Conservation (phyloP, 2,888 invertebrate genomes). For the Cantharis rufa region DNA sequence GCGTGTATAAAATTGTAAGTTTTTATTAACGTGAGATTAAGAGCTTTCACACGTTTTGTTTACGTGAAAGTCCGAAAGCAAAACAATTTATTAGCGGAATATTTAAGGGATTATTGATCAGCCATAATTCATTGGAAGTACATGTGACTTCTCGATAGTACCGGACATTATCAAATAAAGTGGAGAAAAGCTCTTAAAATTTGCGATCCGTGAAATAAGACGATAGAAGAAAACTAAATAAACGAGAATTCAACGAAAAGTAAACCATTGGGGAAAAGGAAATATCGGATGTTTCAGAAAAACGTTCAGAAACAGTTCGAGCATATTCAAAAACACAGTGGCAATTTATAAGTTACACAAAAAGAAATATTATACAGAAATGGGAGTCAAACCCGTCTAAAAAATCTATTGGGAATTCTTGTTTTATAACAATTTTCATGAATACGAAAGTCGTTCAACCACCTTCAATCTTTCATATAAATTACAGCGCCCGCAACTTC, state of each 20-base stretch:
- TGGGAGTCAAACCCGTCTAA: conserved; percentile 5
- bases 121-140: conserved; percentile 11
- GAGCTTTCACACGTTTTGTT: conserved; percentile 24
- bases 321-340: conserved; percentile 24
- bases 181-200: conserved; percentile 43
- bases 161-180: conserved; percentile 28
- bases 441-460: not conserved
- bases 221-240: conserved; percentile 49
- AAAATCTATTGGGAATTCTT: conserved; percentile 5
- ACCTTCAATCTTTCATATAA: not conserved
- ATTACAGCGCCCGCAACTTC: not conserved
- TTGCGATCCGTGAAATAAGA: conserved; percentile 55
- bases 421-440: conserved; percentile 2
- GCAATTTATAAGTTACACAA: conserved; percentile 28
- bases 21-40: conserved; percentile 26
- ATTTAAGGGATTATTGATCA: not conserved
- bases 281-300: conserved; percentile 27
- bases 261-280: conserved; percentile 33
- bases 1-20: conserved; percentile 27
- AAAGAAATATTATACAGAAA: conserved; percentile 13
- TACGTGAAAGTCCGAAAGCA: conserved; percentile 13
- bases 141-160: conserved; percentile 18
- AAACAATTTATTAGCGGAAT: conserved; percentile 18
- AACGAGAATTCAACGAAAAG: conserved; percentile 34
- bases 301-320: conserved; percentile 26